phyloP scores from a whole-genome alignment of 2,113 vertebrate species.

The Amphiprion percula region DNA sequence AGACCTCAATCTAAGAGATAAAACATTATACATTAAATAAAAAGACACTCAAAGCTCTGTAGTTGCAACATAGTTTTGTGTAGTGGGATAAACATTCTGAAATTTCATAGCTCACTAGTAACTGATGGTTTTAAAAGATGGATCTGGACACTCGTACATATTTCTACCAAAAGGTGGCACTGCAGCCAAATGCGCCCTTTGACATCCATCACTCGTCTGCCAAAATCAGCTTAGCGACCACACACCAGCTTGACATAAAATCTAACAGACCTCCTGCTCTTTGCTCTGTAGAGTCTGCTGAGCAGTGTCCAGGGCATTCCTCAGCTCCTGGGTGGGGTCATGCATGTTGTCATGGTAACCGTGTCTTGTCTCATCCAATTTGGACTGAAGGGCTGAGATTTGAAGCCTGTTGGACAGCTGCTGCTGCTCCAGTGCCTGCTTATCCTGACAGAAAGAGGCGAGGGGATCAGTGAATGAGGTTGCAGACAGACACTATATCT shows the following conservation, averaged over 20 bases:
- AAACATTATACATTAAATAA: background rate
- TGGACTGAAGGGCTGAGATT: slow-evolving; percentile 90
- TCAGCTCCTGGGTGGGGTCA: slow-evolving; percentile 78
- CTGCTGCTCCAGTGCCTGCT: slow-evolving; percentile 90
- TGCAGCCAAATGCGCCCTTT: background rate
- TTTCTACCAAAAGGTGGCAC: slow-evolving; percentile 52
- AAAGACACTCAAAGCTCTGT: background rate
- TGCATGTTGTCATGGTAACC: slow-evolving; percentile 73
- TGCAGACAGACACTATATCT: background rate
- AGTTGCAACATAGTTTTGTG: background rate
- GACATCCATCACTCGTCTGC: background rate
- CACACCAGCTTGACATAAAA: slow-evolving; percentile 4
- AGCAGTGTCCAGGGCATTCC: slow-evolving; percentile 82
- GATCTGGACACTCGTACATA: background rate
- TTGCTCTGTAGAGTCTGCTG: slow-evolving; percentile 82
- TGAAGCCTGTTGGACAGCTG: slow-evolving; percentile 88
- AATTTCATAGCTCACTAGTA: too few species aligned
- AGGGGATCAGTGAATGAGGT: background rate
- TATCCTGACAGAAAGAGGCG: slow-evolving; percentile 84
- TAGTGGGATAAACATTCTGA: background rate
- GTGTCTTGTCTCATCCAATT: slow-evolving; percentile 86
- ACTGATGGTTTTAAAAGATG: background rate
- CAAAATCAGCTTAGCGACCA: background rate
- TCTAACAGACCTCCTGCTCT: slow-evolving; percentile 85
- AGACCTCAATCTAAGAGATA: slow-evolving; percentile 81